Base-by-base conservation (phyloP, 2,113 vertebrate genomes). In the Jaculus jaculus region DNA sequence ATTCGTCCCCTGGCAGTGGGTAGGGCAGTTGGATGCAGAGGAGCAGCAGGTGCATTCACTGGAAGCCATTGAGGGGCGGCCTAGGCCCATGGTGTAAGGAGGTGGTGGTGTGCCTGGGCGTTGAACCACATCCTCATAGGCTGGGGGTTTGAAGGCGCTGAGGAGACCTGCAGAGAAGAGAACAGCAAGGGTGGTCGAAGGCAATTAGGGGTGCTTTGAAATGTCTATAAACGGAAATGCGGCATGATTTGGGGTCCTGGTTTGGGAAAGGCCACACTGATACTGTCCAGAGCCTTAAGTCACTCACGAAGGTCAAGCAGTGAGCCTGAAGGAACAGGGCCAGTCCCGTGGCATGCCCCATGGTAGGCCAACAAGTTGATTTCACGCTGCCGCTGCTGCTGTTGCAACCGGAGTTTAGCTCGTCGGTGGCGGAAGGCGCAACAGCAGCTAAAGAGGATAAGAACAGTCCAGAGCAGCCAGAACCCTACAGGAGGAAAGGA, bases 311-410 rank as follows among this genome's bases (percentile, higher is more conserved):
- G 99, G 96, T 99, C 99, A 96, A 99, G 98, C 98, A 98, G 98
- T 84, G 98, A 98, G 42, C 98, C 21, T 0, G 96, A 0, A 69
- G 99, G 98, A 66, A 97, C 97, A 23, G 98, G 98, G 96, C 98
- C 99, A 84, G 94, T 42, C 32, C 96, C 96, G 61, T 98, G 99
- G 98, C 98, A 99, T 92, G 99, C 99, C 94, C 99, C 99, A 2
- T 99, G 99, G 96, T 99, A 99, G 91, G 99, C 99, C 61, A 99
- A 98, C 94, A 99, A 98, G 98, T 99, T 99, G 98, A 99, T 99
- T 98, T 99, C 99, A 30, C 99, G 98, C 98, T 99, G 99, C 75
- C 99, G 98, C 98, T 99, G 99, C 97, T 99, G 99, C 97, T 99
- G 99, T 91, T 99, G 99, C 96, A 99, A 96, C 78, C 99, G 98